Percentiles rank a stretch among this genome's conserved stretches.
Evolutionary conservation across 1,140 invertebrate species (phyloP).

Genomic region (Asobara japonica): DNA sequence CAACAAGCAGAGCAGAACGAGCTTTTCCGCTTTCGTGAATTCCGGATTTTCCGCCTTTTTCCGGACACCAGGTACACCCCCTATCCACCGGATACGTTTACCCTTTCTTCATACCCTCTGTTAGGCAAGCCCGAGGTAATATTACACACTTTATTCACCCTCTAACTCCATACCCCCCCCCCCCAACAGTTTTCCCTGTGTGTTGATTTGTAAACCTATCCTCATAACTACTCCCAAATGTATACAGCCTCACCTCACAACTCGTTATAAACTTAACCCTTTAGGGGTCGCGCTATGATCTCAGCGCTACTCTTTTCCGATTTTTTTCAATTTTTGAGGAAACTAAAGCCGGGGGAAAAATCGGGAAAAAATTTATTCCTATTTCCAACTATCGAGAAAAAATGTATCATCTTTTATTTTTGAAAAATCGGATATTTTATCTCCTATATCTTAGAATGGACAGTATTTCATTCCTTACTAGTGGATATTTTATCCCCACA

Average conservation of each 20-base stretch:
- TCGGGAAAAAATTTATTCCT: no score
- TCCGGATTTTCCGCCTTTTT: background rate
- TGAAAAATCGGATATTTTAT: no score
- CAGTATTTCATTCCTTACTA: no score
- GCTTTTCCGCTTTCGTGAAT: conserved; percentile 7
- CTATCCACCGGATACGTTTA: background rate
- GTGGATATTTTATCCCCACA: no score
- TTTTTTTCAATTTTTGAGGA: no score
- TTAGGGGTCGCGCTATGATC: no score
- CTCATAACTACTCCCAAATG: conserved; percentile 10
- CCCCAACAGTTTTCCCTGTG: background rate
- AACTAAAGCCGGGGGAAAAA: no score
- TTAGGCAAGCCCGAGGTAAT: background rate
- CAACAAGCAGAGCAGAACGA: conserved; percentile 25
- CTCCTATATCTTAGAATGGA: no score
- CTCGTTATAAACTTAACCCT: conserved; percentile 12
- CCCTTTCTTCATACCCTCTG: background rate
- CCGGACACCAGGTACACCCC: background rate
- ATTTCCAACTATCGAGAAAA: no score
- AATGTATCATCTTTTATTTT: no score
- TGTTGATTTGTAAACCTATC: background rate
- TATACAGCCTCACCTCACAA: background rate
- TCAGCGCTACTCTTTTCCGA: no score
- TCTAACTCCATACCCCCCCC: background rate
- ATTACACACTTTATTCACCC: background rate